Conservation (phyloP, 2,888 invertebrate species). For the Unio delphinus region DNA sequence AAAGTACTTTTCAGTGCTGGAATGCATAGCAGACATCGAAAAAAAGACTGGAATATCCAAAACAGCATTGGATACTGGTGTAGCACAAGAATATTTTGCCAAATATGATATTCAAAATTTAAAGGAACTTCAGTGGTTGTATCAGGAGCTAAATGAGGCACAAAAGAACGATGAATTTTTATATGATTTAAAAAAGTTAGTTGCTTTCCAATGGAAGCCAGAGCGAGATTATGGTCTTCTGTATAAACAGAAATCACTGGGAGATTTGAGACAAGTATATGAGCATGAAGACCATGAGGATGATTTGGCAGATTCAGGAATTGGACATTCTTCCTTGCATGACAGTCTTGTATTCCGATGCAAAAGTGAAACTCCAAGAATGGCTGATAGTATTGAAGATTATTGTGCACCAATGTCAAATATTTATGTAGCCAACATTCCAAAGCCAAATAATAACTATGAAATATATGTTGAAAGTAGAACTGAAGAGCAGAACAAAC, state of each 20-base stretch:
- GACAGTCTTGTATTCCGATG: too few species aligned
- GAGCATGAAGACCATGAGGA: constrained; percentile 29
- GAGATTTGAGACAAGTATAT: constrained; percentile 78
- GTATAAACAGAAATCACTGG: constrained; percentile 89
- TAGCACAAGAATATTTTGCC: constrained; percentile 14
- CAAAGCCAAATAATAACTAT: constrained; percentile 50
- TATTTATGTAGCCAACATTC: constrained; percentile 60
- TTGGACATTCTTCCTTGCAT: too few species aligned
- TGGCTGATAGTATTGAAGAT: constrained; percentile 20
- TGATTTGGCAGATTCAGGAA: constrained; percentile 7
- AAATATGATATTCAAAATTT: constrained; percentile 42
- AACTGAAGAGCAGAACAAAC: constrained; percentile 24
- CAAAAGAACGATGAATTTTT: constrained; percentile 88
- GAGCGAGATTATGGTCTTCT: constrained; percentile 82
- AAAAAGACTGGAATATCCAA: constrained; percentile 21
- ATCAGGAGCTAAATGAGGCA: constrained; percentile 82
- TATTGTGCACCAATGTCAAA: constrained; percentile 18
- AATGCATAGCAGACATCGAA: constrained; percentile 81
- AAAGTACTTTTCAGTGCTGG: constrained; percentile 87
- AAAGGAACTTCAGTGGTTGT: constrained; percentile 85
- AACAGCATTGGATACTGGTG: neutral
- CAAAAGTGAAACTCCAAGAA: constrained; percentile 13
- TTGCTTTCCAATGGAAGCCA: constrained; percentile 82
- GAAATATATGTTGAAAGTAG: constrained; percentile 54
- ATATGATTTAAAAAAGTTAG: constrained; percentile 83